These are phyloP conservation scores for Euura saliciscinereae DNA, from an alignment of 1,140 invertebrate genomes.

Conservation along the genomic window DNA sequence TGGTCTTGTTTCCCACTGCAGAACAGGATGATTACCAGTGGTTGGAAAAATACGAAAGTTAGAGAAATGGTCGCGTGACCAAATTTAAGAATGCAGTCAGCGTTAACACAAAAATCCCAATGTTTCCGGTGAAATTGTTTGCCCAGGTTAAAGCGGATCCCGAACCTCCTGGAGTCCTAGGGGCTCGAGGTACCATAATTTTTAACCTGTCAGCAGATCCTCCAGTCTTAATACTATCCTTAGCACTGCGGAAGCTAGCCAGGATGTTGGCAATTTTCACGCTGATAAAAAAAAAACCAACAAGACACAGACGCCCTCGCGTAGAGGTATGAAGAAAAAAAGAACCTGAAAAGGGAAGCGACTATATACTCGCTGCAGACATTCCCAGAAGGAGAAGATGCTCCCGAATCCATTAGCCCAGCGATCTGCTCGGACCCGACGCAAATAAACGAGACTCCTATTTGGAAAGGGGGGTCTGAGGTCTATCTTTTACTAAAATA, in stretches of 20 bases:
- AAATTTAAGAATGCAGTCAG: not conserved
- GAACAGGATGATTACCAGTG: no score
- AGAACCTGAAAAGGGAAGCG: not conserved
- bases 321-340: not conserved
- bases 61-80: conserved; percentile 4
- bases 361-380: not conserved
- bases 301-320: not conserved
- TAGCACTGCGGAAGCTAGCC: conserved; percentile 14
- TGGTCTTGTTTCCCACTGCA: not conserved
- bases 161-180: not conserved
- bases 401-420: not conserved
- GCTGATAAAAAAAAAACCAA: conserved; percentile 21
- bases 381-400: conserved; percentile 1
- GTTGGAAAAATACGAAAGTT: not conserved
- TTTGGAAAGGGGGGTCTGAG: no score
- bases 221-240: conserved; percentile 2
- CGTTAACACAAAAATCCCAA: not conserved
- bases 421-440: not conserved
- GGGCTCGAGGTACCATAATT: not conserved
- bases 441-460: not conserved
- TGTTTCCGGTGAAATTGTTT: not conserved
- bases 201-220: not conserved
- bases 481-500: not conserved
- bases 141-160: no score
- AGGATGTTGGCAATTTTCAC: conserved; percentile 40